A percentile compares a stretch with the other conserved stretches of the same genome.
phyloP scores from a whole-genome alignment of 2,797 vertebrate genomes.

The Fundulus diaphanus region DNA sequence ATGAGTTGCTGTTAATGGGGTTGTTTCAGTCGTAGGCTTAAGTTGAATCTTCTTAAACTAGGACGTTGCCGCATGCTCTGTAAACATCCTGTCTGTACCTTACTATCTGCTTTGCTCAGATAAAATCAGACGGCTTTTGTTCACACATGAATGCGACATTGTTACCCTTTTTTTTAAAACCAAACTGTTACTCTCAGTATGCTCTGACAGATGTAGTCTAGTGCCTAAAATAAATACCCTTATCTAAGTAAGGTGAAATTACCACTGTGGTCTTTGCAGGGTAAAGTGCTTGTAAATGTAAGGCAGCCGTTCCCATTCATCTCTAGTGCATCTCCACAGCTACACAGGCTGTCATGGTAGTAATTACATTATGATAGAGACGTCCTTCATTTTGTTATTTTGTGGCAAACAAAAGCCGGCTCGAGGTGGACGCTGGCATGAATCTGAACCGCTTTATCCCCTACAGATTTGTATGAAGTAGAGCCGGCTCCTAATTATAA shows the following conservation, averaged over 20 bases:
- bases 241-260: too few species aligned
- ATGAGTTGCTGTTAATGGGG: not conserved
- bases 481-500: too few species aligned
- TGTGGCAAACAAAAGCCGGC: not conserved
- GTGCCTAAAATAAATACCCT: too few species aligned
- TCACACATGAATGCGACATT: not conserved
- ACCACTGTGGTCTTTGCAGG: too few species aligned
- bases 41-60: slow-evolving; percentile 14
- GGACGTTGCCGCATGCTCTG: not conserved
- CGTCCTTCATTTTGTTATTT: not conserved
- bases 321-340: not conserved
- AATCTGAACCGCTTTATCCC: not conserved
- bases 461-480: not conserved
- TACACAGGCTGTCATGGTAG: not conserved
- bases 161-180: not conserved
- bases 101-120: not conserved
- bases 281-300: too few species aligned
- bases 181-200: too few species aligned
- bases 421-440: not conserved
- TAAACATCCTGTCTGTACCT: slow-evolving; percentile 42
- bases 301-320: too few species aligned
- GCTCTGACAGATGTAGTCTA: too few species aligned
- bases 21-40: not conserved
- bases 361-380: not conserved
- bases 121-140: not conserved